Base-by-base conservation (phyloP, 2,797 vertebrate species). In the Hypotaenidia philippensis region DNA sequence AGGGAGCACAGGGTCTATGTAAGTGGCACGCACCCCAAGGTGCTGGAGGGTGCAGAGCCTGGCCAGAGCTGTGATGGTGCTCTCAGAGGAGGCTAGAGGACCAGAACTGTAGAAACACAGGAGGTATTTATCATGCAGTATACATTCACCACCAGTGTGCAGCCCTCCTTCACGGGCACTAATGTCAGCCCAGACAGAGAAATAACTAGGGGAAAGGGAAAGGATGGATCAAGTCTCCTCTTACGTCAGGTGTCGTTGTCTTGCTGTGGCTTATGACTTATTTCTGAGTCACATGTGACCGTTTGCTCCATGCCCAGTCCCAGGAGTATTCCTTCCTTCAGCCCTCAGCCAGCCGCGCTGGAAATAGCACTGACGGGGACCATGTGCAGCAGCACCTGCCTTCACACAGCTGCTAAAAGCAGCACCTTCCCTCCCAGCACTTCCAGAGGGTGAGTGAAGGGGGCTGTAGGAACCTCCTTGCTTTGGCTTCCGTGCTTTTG, bases 181-280 rank as follows among this genome's bases (percentile, higher is more conserved):
- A 27, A 38, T 2, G 21, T 22, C 80, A 74, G 23, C 63, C 56
- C 4, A 15, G 49, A 64, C 13, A 57, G 55, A 63, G 38, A 29
- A 66, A 70, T 56, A 94, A 95, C 59, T 31, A 86, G 85, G 55
- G 80, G 38, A 95, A 91, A 93, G 71, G 87, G 64, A 77, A 92
- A 66, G 76, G 50, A 34, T 80, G 87, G 75, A 92, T 92, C 83
- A 50, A 49, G 53, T 93, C 90, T 92, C 77, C 81, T 44, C 22
- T 11, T 36, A n/a, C 3, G 4, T 61, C 71, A 86, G 72, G 29
- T 60, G 66, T 57, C 6, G 2, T 85, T 38, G 61, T 19, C 52
- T 47, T 76, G 40, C 72, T 31, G 1, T 61, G 83, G 59, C 88
- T 78, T 19, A 55, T 88, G 85, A 87, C 80, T 78, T 32, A 71